A percentile compares a stretch with the other conserved stretches of the same genome.
Evolutionary conservation across 1,140 invertebrate genomes (phyloP).

Genomic region (Aphis gossypii): DNA sequence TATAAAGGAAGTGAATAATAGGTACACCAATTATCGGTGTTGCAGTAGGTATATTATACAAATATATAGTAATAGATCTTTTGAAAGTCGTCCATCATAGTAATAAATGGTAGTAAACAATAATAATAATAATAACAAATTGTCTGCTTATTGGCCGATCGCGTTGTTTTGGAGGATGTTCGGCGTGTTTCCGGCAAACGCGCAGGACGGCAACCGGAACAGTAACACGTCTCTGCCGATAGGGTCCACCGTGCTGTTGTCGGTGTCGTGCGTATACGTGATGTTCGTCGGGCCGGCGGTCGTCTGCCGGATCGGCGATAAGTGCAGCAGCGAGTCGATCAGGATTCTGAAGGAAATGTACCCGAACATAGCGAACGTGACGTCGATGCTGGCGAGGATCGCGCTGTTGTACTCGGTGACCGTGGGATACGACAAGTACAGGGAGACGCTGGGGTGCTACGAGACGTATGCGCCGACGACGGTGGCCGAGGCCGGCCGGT

Average conservation of each 20-base stretch:
- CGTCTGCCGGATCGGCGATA: not conserved
- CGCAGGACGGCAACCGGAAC: not conserved
- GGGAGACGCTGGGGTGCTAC: not conserved
- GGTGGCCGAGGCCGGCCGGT: not conserved
- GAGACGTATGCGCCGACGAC: not conserved
- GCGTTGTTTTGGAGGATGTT: not conserved
- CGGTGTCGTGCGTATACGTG: not conserved
- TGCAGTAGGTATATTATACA: not conserved
- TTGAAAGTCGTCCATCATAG: not conserved
- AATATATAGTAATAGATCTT: not conserved
- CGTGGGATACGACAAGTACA: not conserved
- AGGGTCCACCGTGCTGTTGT: not conserved
- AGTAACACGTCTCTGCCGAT: not conserved
- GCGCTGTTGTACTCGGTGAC: not conserved
- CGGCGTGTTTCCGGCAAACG: not conserved
- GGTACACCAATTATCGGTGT: not conserved
- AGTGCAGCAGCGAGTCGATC: not conserved
- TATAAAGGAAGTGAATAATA: not conserved
- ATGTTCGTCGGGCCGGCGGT: not conserved
- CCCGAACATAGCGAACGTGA: not conserved
- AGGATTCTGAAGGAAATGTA: not conserved
- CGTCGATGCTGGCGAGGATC: not conserved
- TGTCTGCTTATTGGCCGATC: not conserved
- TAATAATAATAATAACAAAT: not conserved
- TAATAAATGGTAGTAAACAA: not conserved